Evolutionary conservation across 2,797 vertebrate genomes (phyloP).

Genomic region (Novumbra hubbsi): DNA sequence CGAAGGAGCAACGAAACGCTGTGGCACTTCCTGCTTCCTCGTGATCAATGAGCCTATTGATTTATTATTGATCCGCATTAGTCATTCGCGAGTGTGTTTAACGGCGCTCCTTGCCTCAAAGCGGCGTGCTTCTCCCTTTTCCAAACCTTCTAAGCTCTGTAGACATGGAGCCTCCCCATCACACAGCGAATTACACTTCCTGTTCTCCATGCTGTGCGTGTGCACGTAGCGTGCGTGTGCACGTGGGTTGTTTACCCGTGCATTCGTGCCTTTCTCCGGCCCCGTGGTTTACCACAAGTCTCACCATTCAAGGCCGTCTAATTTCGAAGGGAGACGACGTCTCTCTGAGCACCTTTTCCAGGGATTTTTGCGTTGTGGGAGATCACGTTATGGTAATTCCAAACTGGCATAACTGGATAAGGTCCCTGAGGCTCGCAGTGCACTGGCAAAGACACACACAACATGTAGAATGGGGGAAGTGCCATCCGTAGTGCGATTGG

Average conservation of each 20-base stretch:
- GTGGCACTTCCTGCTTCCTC: neutral
- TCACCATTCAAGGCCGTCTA: neutral
- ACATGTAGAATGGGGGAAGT: neutral
- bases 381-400: slow-evolving; percentile 40
- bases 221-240: neutral
- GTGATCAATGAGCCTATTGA: neutral
- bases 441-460: neutral
- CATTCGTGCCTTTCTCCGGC: neutral
- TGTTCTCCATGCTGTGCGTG: slow-evolving; percentile 3
- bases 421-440: slow-evolving; percentile 15
- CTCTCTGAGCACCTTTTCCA: neutral
- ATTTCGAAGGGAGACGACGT: neutral
- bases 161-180: neutral
- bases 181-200: too few species aligned
- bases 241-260: neutral
- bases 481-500: neutral
- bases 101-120: neutral
- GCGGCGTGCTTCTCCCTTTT: neutral
- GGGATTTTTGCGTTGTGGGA: too few species aligned
- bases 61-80: neutral
- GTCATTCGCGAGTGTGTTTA: neutral
- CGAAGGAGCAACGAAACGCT: neutral
- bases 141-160: neutral
- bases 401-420: slow-evolving; percentile 44
- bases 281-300: neutral